Base-by-base conservation (phyloP, 1,140 invertebrate genomes). In the Zaprionus kolodkinae region DNA sequence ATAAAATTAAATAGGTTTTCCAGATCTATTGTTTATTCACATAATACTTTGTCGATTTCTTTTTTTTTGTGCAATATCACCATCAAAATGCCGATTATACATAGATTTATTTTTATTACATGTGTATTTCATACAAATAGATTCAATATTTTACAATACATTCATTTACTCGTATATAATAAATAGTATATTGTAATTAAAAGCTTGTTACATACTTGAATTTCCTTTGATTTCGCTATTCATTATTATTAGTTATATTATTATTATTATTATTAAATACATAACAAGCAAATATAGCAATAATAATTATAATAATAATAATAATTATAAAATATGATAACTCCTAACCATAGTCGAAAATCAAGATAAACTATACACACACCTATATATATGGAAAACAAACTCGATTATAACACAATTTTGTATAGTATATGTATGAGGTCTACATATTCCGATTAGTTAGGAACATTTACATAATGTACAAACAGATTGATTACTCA, bases 81-180 rank as follows among this genome's bases (percentile, higher is more conserved):
- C 63, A 64, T 70, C 25, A 63, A 71, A 75, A 65, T 76, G 61
- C 73, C 55, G 61, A 59, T 64, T 68, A 66, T 59, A 76, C 64
- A 81, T 63, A 72, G 36, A 64, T 76, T 50, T 17, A 50, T 25
- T 79, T 78, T 79, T 76, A 72, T 81, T 88, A 88, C 81, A 89
- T 89, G 60, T 89, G 85, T 89, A 85, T 89, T 89, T 89, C 85
- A 89, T 89, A 89, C 85, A 89, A 89, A 89, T 89, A 89, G 85
- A 89, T 82, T 89, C 72, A 89, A 89, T 89, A 89, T 85, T 89
- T 89, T 89, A 89, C 85, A 89, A 85, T 89, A 89, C 81, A 85
- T 66, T 90, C 79, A 63, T 36, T 61, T 87, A 87, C 79, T 83
- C 43, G 78, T 79, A 86, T 77, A 75, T 79, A 72, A 45, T 85